These are phyloP conservation scores for Creontiades dilutus DNA, from an alignment of 2,888 invertebrate species.

Conservation along the genomic window DNA sequence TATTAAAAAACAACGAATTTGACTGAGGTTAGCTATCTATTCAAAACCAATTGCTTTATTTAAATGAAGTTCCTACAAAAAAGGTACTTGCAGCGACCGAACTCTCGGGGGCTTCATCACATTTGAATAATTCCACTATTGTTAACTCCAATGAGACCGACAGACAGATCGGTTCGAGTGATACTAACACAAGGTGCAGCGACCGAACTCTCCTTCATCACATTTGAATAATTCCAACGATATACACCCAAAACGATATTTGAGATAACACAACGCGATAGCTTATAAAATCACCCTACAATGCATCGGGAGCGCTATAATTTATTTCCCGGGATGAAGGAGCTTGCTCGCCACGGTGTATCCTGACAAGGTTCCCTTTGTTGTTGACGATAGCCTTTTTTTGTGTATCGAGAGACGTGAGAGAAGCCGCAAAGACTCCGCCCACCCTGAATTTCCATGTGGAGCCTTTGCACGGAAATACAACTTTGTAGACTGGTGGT, in stretches of 20 bases:
- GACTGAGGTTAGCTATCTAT: no score
- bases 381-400: background rate
- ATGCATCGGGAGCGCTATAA: slow-evolving; percentile 17
- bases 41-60: no score
- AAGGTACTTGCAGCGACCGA: background rate
- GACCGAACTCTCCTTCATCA: no score
- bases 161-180: slow-evolving; percentile 39
- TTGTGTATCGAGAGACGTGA: background rate
- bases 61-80: no score
- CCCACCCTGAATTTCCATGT: slow-evolving; percentile 11
- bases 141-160: slow-evolving; percentile 34
- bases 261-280: slow-evolving; percentile 1
- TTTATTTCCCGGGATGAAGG: slow-evolving; percentile 27
- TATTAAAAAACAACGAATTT: no score
- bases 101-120: background rate
- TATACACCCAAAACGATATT: slow-evolving; percentile 1
- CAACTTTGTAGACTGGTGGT: background rate
- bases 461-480: background rate
- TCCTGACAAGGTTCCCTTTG: background rate
- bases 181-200: no score
- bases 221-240: no score
- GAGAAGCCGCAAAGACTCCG: slow-evolving; percentile 9
- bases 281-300: background rate
- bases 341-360: background rate
- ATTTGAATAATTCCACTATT: slow-evolving; percentile 42